phyloP scores from a whole-genome alignment of 2,797 vertebrate genomes.

The Lacerta viridis region DNA sequence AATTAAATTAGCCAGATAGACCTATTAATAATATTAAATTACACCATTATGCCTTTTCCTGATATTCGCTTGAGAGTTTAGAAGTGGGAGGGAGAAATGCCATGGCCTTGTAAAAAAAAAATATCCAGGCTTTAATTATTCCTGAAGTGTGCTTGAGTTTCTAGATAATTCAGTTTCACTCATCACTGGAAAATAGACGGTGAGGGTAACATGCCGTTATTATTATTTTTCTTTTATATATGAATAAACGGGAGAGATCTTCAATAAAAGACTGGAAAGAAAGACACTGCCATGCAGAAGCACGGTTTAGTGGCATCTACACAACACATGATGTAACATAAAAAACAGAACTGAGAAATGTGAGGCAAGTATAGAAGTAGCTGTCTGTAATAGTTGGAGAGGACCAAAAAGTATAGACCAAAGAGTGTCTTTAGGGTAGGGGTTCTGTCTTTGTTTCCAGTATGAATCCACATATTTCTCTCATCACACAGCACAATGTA shows the following conservation, averaged over 20 bases:
- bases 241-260: not conserved
- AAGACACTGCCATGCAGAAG: not conserved
- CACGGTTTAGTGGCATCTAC: not conserved
- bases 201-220: too few species aligned
- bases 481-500: not conserved
- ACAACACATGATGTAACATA: not conserved
- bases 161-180: slow-evolving; percentile 30
- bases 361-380: not conserved
- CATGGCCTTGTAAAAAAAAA: not conserved
- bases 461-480: not conserved
- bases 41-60: slow-evolving; percentile 28
- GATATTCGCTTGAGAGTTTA: slow-evolving; percentile 27
- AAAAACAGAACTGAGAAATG: not conserved
- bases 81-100: not conserved
- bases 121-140: not conserved
- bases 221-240: not conserved
- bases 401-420: not conserved
- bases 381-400: not conserved
- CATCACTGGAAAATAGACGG: not conserved
- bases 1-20: slow-evolving; percentile 21
- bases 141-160: slow-evolving; percentile 39
- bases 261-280: too few species aligned
- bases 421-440: not conserved
- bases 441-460: not conserved
- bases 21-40: not conserved